These are phyloP conservation scores for Apodemus agrarius DNA, from an alignment of 2,797 vertebrate species.

Conservation along the genomic window DNA sequence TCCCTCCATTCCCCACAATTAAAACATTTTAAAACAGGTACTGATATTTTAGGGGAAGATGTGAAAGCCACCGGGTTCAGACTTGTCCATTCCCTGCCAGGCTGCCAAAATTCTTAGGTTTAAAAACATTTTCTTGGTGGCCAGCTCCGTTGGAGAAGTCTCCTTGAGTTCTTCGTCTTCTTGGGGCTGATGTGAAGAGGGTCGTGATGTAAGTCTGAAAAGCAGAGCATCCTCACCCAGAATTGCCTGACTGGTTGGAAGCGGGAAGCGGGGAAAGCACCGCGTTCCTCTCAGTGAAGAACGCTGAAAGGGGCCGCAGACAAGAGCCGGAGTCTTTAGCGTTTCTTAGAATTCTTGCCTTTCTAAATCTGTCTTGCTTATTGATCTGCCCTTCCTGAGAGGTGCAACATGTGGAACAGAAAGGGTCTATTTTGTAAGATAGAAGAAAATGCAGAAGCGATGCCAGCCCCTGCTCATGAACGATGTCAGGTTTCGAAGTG, in stretches of 20 bases:
- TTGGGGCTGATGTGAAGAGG: background rate
- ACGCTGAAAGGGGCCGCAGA: background rate
- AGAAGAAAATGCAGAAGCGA: background rate
- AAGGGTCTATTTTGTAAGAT: background rate
- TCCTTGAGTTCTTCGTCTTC: background rate
- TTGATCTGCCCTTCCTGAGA: background rate
- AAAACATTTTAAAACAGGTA: background rate
- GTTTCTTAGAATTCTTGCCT: background rate
- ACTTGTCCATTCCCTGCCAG: background rate
- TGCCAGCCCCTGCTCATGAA: background rate
- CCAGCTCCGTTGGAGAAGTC: background rate
- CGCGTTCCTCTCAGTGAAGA: background rate
- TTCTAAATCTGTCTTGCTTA: background rate
- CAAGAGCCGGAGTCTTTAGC: background rate
- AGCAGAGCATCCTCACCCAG: background rate
- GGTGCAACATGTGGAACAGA: background rate
- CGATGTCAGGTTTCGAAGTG: slow-evolving; percentile 18
- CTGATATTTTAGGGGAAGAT: background rate
- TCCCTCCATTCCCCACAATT: background rate
- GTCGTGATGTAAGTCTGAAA: background rate
- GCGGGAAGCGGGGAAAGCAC: background rate
- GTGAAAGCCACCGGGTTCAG: background rate
- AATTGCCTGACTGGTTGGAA: background rate
- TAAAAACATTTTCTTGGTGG: background rate
- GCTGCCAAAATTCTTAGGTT: background rate